These are phyloP conservation scores for Dicrostonyx torquatus DNA, from an alignment of 2,797 vertebrate species.

Conservation along the genomic window DNA sequence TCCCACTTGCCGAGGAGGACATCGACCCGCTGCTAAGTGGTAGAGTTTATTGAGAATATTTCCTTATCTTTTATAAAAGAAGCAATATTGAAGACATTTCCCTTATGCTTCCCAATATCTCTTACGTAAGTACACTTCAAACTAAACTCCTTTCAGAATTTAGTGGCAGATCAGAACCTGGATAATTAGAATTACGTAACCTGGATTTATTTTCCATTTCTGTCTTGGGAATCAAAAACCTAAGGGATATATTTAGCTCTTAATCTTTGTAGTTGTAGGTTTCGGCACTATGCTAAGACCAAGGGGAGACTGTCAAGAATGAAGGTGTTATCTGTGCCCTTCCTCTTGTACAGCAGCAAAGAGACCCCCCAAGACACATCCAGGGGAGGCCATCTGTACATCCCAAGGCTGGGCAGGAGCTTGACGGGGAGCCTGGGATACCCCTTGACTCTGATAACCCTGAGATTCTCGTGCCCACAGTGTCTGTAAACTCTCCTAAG, in stretches of 20 bases:
- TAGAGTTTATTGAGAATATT: neutral
- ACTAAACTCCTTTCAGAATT: slow-evolving; percentile 46
- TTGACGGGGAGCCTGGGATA: neutral
- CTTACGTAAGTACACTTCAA: slow-evolving; percentile 7
- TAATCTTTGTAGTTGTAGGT: neutral
- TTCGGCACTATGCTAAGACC: neutral
- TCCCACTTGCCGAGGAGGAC: neutral
- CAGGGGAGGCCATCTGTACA: neutral
- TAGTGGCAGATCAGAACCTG: neutral
- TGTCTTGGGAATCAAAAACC: slow-evolving; percentile 29
- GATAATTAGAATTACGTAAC: slow-evolving; percentile 15
- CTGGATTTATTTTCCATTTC: slow-evolving; percentile 20
- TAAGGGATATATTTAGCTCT: neutral
- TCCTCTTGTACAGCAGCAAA: neutral
- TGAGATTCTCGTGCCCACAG: neutral
- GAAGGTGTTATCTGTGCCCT: neutral
- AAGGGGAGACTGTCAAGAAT: neutral
- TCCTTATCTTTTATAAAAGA: slow-evolving; percentile 31
- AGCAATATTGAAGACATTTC: slow-evolving; percentile 26
- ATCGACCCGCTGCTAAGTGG: neutral
- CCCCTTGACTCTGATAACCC: neutral
- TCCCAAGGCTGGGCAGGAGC: neutral
- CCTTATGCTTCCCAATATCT: neutral
- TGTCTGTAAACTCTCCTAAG: neutral
- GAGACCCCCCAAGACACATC: neutral